Evolutionary conservation across 1,140 invertebrate species (phyloP), one percentile per base, ranked within the genome.

Genomic region (Drosophila bifasciata): DNA sequence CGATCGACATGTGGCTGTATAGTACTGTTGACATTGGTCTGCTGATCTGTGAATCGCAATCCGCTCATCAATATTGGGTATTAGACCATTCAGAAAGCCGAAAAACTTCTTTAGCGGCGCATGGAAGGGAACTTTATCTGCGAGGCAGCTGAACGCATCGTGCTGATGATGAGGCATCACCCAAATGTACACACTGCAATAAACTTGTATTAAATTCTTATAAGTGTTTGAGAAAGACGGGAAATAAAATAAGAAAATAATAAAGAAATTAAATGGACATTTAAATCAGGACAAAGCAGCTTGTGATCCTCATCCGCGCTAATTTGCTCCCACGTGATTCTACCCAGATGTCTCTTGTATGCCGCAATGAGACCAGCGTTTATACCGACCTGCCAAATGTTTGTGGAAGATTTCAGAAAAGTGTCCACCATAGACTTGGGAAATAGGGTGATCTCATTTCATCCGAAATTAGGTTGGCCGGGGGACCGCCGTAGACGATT

Each of bases 121-220:
- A 93, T 99, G 99, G 93, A 99, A 99, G 64, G 98, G 98, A 39
- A 99, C 97, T 92, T 99, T 99, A 92, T 99, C 98, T 1, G 97
- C 96, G 2, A 98, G 98, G 98, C 70, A 99, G 93, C 91, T 99
- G 98, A 23, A 98, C 97, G 93, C 98, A 99, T 62, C 98, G 94
- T 39, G 98, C 98, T 91, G 97, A 98, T 19, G 98, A 99, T 40
- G 98, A 99, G 98, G 98, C 97, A 99, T 99, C 86, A 99, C 98
- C 97, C 97, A 99, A 93, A 99, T 97, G 91, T 97, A n/a, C n/a
- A n/a, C n/a, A 96, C 97, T 99, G 46, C n/a, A 90, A 86, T 32
- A 5, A 28, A 52, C 40, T 13, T 1, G 3, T 5, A 36, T 32
- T 32, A 6, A 51, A 13, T 13, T 3, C 5, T 44, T 44, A 3